Conservation (phyloP, 2,113 vertebrate genomes). For the Leptosomus discolor region DNA sequence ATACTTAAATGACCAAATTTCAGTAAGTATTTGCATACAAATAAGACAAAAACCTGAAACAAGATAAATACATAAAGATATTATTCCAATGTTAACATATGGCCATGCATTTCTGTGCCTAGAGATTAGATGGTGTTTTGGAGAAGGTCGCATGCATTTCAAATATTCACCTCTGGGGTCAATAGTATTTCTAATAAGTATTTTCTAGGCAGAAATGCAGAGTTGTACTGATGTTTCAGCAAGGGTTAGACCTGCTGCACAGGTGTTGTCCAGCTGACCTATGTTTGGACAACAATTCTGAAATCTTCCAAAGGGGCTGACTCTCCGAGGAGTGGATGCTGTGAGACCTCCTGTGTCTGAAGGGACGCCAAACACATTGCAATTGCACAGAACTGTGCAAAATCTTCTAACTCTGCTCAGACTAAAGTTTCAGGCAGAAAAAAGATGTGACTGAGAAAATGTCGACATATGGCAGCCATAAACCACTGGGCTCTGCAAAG, state of each 20-base stretch:
- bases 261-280: not conserved
- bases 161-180: not conserved
- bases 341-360: not conserved
- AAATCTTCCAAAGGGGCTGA: not conserved
- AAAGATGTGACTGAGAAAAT: not conserved
- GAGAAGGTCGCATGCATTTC: accelerated
- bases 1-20: not conserved
- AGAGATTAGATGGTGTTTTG: not conserved
- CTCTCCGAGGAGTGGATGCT: not conserved
- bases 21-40: not conserved
- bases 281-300: not conserved
- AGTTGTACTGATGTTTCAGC: not conserved
- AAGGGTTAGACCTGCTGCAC: not conserved
- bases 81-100: not conserved
- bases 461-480: not conserved
- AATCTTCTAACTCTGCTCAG: not conserved
- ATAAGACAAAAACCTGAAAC: not conserved
- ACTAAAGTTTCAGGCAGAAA: not conserved
- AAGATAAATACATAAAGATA: not conserved
- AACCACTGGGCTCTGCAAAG: not conserved
- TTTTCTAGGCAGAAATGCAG: not conserved
- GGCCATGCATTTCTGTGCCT: not conserved
- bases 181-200: not conserved
- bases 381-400: not conserved
- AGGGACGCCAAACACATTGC: not conserved